These are phyloP conservation scores for Luehdorfia chinensis DNA, from an alignment of 1,140 invertebrate genomes.

Conservation along the genomic window DNA sequence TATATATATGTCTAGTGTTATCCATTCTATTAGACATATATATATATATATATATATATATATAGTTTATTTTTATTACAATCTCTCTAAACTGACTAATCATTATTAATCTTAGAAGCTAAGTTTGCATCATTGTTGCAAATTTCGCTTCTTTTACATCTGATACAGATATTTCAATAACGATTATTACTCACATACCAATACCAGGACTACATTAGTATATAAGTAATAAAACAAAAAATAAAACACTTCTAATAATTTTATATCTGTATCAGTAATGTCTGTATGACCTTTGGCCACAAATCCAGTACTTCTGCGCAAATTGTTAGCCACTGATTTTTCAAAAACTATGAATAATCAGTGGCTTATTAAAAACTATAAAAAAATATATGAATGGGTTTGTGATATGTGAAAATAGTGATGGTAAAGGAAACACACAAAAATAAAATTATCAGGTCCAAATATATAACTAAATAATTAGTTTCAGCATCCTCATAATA, in stretches of 20 bases:
- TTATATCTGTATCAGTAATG: not conserved
- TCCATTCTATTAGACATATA: too few relatives aligned
- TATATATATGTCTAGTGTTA: too few relatives aligned
- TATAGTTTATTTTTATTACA: too few relatives aligned
- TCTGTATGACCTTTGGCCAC: slow-evolving; percentile 27
- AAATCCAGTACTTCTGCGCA: slow-evolving; percentile 31
- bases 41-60: too few relatives aligned
- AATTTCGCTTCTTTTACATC: slow-evolving; percentile 33
- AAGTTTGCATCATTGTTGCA: slow-evolving; percentile 36
- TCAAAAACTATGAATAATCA: slow-evolving; percentile 58
- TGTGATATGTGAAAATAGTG: too few relatives aligned
- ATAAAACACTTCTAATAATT: not conserved
- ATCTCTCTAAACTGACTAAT: slow-evolving; percentile 26
- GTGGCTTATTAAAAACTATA: slow-evolving; percentile 38
- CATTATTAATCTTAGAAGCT: slow-evolving; percentile 26
- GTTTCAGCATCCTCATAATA: too few relatives aligned
- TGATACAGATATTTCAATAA: slow-evolving; percentile 8
- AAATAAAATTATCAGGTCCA: too few relatives aligned
- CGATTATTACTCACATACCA: not conserved
- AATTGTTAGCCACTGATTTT: slow-evolving; percentile 50
- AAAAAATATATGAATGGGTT: too few relatives aligned
- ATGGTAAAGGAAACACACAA: too few relatives aligned
- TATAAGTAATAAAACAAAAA: not conserved
- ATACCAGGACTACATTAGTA: not conserved
- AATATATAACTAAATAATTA: too few relatives aligned